Base-by-base conservation (phyloP, 1,140 invertebrate species). In the Pseudomyrmex flavicornis region DNA sequence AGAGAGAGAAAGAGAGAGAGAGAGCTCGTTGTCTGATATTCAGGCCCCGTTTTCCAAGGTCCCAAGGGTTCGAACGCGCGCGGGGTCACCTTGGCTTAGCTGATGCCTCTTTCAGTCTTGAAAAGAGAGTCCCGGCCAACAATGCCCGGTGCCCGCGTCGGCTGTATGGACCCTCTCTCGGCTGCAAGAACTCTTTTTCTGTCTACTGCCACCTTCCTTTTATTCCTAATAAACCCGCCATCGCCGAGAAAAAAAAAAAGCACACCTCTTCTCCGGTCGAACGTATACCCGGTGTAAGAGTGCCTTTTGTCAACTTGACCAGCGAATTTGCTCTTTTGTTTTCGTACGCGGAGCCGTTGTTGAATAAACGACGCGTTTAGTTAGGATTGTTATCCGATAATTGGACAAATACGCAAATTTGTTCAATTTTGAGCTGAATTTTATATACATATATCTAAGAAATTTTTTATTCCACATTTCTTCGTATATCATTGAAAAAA, bases 61-160 rank as follows among this genome's bases (percentile, higher is more conserved):
- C 85, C 52, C 56, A 12, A 66, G 26, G 50, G 75, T 74, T 68
- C 72, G 5, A 35, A 35, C 85, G 69, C 82, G 76, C 88, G 70
- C 88, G 91, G 89, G 89, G 89, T 92, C 91, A 92, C 80, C 85
- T 85, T 77, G 87, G 85, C 35, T 87, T 88, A 90, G 84, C 85
- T 84, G 86, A 83, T 86, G 85, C 79, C 85, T 90, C 90, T 90
- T 91, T 91, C 75, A 91, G 85, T 48, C 52, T 76, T 91, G 86
- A 93, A 91, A 88, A 83, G 86, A 91, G 90, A 85, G 56, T 66
- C 83, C 84, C 75, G 77, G 77, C 84, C 89, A 90, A 93, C 91
- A 92, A 93, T 92, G 84, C 85, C 86, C 82, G 35, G 63, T 73
- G 74, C 74, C 72, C 87, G 80, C 84, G 72, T 74, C 69, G 26